Base-by-base conservation (phyloP, 2,888 invertebrate species). In the Tetragnatha montana region DNA sequence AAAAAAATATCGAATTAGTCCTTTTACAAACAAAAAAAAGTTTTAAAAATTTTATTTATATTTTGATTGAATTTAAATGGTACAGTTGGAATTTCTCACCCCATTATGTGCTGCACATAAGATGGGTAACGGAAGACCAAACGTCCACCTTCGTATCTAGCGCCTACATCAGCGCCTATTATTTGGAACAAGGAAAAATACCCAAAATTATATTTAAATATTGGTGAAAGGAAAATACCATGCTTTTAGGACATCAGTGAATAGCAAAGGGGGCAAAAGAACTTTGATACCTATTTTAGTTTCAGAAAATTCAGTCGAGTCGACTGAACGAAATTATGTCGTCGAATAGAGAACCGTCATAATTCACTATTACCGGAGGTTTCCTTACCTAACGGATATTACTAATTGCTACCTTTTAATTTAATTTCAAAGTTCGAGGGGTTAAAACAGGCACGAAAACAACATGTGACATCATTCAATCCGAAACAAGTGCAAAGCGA, bases 71-170 rank as follows among this genome's bases (percentile, higher is more conserved):
- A 2, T 4, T 68, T 68, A 1, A 68, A 4, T 17, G 1, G 4
- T 6, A 68, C 6, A 71, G 22, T 71, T 8, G 19, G 21, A 79
- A 21, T 8, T 50, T n/a, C 92, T 91, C 91, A 94, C 94, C 95
- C 95, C 95, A 95, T 95, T 89, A 95, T 95, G 91, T 95, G 95
- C 92, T 95, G 95, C 21, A 95, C 95, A 92, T 95, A 95, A 79
- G 95, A 95, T 0, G 95, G 95, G 92, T 95, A 95, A 76, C 94
- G 93, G 92, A 95, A 95, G 68, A 92, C 92, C n/a, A 93, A 93
- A 35, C 94, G 94, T 68, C 93, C 93, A 78, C 93, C 92, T 21
- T 93, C 93, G 51, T 93, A 92, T 21, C 92, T 92, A 12, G 93
- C 92, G 47, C 93, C 93, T 6, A 95, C 94, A 89, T 94, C 93